Conservation (phyloP, 1,140 invertebrate species). For the Acromyrmex heyeri region DNA sequence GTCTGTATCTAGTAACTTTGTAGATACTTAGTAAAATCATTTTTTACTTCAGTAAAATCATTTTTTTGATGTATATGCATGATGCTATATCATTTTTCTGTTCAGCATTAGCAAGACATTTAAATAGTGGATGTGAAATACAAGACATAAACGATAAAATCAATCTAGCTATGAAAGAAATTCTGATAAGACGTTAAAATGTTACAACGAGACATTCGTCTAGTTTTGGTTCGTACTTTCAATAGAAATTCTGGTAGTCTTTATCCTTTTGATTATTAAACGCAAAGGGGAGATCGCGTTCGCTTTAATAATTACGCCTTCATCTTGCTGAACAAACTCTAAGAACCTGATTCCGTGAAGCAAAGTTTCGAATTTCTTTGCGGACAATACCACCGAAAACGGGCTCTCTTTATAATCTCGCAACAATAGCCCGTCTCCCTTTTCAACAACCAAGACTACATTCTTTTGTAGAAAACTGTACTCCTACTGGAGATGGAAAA, state of each 20-base stretch:
- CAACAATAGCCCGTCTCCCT: constrained; percentile 38
- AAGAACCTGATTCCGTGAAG: constrained; percentile 38
- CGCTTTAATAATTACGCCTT: constrained; percentile 68
- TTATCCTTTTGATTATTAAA: constrained; percentile 70
- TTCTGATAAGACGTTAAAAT: not conserved
- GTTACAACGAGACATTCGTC: constrained; percentile 19
- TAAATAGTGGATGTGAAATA: not conserved
- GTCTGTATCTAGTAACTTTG: too few relatives aligned
- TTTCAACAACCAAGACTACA: constrained; percentile 54
- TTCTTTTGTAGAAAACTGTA: constrained; percentile 56
- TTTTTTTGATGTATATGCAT: too few relatives aligned
- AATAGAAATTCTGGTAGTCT: constrained; percentile 45
- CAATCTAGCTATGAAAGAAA: not conserved
- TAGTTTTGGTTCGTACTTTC: constrained; percentile 49
- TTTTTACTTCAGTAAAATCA: too few relatives aligned
- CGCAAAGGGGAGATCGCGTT: constrained; percentile 40
- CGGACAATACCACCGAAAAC: constrained; percentile 58
- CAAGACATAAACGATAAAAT: not conserved
- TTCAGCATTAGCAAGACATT: too few relatives aligned
- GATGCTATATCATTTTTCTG: too few relatives aligned
- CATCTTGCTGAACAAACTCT: constrained; percentile 31
- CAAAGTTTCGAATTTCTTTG: constrained; percentile 63
- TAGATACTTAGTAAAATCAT: too few relatives aligned
- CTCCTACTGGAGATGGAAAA: constrained; percentile 8
- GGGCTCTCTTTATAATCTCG: constrained; percentile 48